phyloP scores from a whole-genome alignment of 2,797 vertebrate genomes.

The Coilia nasus region DNA sequence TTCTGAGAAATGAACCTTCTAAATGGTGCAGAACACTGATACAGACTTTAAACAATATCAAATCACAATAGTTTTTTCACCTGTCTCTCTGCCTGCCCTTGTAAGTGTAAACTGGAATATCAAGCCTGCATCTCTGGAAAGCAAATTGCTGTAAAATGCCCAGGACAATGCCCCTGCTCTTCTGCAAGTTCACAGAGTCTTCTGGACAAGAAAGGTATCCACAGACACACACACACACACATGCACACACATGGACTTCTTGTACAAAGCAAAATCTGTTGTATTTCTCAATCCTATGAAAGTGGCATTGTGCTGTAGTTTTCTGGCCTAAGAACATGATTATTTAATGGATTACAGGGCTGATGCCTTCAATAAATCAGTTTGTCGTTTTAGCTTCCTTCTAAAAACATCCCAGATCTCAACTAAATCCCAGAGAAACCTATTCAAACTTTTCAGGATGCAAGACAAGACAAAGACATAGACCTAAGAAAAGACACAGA shows the following conservation, averaged over 20 bases:
- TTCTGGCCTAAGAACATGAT: slow-evolving; percentile 15
- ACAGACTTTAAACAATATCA: too few relatives aligned
- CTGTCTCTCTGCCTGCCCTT: slow-evolving; percentile 39
- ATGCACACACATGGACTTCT: slow-evolving; percentile 20
- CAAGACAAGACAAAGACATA: background rate
- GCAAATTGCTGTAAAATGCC: slow-evolving; percentile 87
- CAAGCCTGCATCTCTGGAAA: slow-evolving; percentile 92
- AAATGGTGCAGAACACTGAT: too few relatives aligned
- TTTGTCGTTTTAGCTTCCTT: background rate
- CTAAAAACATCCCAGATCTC: slow-evolving; percentile 1
- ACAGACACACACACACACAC: slow-evolving; percentile 30
- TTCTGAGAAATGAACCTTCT: background rate
- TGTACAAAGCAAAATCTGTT: too few relatives aligned
- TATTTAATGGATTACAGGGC: slow-evolving; percentile 36
- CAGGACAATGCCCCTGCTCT: slow-evolving; percentile 88
- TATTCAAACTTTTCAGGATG: slow-evolving; percentile 44
- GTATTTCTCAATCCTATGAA: background rate
- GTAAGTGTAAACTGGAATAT: slow-evolving; percentile 95
- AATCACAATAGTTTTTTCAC: background rate
- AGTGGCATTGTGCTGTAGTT: slow-evolving; percentile 10
- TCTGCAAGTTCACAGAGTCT: slow-evolving; percentile 72
- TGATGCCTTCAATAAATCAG: background rate
- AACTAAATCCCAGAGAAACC: slow-evolving; percentile 35
- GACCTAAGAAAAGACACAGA: background rate
- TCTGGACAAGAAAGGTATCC: slow-evolving; percentile 83